Conservation (phyloP, 2,888 invertebrate species). For the Caenorhabditis sulstoni region DNA sequence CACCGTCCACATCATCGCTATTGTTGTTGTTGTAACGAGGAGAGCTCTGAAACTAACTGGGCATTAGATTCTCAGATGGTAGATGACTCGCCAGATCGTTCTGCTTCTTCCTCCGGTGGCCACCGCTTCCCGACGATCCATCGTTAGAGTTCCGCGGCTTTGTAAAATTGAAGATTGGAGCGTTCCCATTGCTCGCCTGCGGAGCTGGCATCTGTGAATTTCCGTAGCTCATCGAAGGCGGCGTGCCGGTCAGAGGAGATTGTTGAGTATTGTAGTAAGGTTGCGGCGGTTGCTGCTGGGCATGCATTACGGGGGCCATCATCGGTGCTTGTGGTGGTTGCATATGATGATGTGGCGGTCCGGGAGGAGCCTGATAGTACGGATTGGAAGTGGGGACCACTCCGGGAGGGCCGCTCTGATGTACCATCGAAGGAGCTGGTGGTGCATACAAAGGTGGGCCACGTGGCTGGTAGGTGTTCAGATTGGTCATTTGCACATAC, state of each 20-base stretch:
- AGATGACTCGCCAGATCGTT: constrained; percentile 34
- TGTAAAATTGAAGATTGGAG: constrained; percentile 50
- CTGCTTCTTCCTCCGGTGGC: constrained; percentile 48
- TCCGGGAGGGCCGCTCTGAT: constrained; percentile 46
- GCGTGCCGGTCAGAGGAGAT: constrained; percentile 53
- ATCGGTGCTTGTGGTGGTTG: constrained; percentile 49
- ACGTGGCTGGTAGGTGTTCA: constrained; percentile 53
- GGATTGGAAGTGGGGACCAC: constrained; percentile 53
- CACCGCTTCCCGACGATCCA: constrained; percentile 18
- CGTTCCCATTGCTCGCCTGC: constrained; percentile 36
- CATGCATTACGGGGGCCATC: constrained; percentile 57
- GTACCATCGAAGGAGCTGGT: constrained; percentile 34
- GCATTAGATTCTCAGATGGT: neutral
- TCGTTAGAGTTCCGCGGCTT: constrained; percentile 47
- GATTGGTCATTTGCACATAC: constrained; percentile 52
- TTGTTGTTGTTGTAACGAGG: constrained; percentile 41
- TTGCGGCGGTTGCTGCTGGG: constrained; percentile 42
- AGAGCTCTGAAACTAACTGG: constrained; percentile 35
- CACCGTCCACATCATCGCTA: constrained; percentile 37
- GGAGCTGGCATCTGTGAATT: constrained; percentile 43
- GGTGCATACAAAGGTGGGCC: constrained; percentile 27
- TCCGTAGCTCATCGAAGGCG: constrained; percentile 51
- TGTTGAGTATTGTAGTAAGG: constrained; percentile 60
- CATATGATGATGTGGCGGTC: constrained; percentile 41
- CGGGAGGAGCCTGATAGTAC: constrained; percentile 45